Percentiles rank a stretch among this genome's conserved stretches.
These are phyloP conservation scores for Tretioscincus oriximinensis DNA, from an alignment of 2,113 vertebrate genomes.

Conservation along the genomic window DNA sequence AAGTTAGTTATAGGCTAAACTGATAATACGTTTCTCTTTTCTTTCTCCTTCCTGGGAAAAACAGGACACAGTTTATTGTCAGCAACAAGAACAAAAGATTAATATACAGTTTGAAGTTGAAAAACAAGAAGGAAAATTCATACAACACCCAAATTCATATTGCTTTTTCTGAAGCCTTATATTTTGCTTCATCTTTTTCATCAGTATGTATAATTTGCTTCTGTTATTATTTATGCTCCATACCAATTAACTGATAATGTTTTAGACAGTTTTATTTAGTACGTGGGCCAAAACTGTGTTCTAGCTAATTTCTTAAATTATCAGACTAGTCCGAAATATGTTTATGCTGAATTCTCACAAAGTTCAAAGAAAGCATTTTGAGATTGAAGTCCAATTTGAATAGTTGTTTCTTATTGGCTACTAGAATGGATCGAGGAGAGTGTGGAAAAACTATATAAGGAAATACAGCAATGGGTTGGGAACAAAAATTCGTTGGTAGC, in stretches of 20 bases:
- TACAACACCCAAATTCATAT: slow-evolving; percentile 82
- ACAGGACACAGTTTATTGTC: slow-evolving; percentile 76
- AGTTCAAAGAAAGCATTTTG: not conserved
- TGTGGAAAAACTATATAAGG: too few relatives aligned
- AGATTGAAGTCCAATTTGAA: not conserved
- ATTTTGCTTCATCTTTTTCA: slow-evolving; percentile 81
- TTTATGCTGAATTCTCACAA: not conserved
- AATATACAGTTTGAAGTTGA: slow-evolving; percentile 76
- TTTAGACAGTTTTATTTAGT: not conserved
- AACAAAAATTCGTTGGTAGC: too few relatives aligned
- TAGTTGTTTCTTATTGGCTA: not conserved
- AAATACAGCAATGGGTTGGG: too few relatives aligned
- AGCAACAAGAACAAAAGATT: slow-evolving; percentile 79
- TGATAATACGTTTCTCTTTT: slow-evolving; percentile 42
- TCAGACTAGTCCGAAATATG: not conserved
- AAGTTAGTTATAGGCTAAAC: slow-evolving; percentile 35
- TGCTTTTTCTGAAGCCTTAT: slow-evolving; percentile 83
- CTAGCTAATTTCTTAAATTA: slow-evolving; percentile 26
- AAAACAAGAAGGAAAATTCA: slow-evolving; percentile 85
- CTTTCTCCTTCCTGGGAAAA: slow-evolving; percentile 71
- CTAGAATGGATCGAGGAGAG: too few relatives aligned
- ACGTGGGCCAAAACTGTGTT: not conserved
- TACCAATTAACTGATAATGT: not conserved
- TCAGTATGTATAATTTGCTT: slow-evolving; percentile 67
- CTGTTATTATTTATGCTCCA: not conserved